phyloP scores from a whole-genome alignment of 1,140 invertebrate species.

The Andricus grossulariae region DNA sequence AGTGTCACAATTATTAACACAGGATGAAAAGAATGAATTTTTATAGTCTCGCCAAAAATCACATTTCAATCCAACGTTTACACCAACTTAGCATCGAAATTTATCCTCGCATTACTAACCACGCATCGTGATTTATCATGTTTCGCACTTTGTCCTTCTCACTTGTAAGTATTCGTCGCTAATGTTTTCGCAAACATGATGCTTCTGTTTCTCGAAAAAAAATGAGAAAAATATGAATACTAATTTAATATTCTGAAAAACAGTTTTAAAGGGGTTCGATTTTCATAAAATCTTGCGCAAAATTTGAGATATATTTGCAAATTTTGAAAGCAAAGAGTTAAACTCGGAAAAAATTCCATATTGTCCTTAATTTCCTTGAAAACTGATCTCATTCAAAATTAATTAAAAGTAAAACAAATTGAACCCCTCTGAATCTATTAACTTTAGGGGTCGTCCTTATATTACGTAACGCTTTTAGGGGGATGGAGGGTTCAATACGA shows the following conservation, averaged over 20 bases:
- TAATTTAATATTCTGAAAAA: neutral
- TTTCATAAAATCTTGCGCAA: neutral
- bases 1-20: neutral
- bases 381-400: too few relatives aligned
- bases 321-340: too few relatives aligned
- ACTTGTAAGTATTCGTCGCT: conserved; percentile 18
- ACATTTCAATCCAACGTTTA: conserved; percentile 25
- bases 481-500: too few relatives aligned
- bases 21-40: conserved; percentile 14
- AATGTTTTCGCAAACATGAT: neutral
- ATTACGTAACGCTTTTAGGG: too few relatives aligned
- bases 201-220: neutral
- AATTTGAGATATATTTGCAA: too few relatives aligned
- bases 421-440: too few relatives aligned
- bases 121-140: conserved; percentile 12
- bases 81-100: conserved; percentile 28
- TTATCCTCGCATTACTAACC: conserved; percentile 15
- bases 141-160: conserved; percentile 25
- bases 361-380: too few relatives aligned
- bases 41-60: conserved; percentile 9
- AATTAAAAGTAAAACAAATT: too few relatives aligned
- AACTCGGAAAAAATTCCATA: too few relatives aligned
- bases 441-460: too few relatives aligned
- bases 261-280: neutral
- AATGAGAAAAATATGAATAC: neutral